phyloP scores from a whole-genome alignment of 2,888 invertebrate genomes.

The Chloroclysta siterata region DNA sequence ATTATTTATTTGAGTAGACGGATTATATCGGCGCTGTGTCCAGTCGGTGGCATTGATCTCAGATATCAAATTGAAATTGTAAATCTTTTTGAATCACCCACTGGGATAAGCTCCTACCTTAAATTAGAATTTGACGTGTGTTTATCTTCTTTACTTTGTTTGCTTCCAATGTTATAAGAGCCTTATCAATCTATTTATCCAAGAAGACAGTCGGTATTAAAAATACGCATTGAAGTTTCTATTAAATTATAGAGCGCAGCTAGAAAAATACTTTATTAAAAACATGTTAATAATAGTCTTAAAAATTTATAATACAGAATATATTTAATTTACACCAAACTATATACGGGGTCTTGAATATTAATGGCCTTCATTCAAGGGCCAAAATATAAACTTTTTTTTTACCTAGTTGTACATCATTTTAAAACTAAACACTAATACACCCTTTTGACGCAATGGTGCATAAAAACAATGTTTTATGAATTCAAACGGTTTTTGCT shows the following conservation, averaged over 20 bases:
- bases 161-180: constrained; percentile 17
- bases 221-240: neutral
- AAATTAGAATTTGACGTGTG: constrained; percentile 41
- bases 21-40: constrained; percentile 58
- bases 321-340: too few relatives aligned
- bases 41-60: constrained; percentile 66
- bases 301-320: too few relatives aligned
- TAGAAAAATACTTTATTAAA: too few relatives aligned
- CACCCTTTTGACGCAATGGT: neutral
- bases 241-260: neutral
- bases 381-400: too few relatives aligned
- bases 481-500: constrained; percentile 17
- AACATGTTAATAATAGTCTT: too few relatives aligned
- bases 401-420: too few relatives aligned
- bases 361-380: too few relatives aligned
- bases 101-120: constrained; percentile 44
- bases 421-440: too few relatives aligned
- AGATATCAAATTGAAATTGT: constrained; percentile 57
- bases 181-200: constrained; percentile 20
- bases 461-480: neutral
- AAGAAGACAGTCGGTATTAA: neutral
- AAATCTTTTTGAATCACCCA: constrained; percentile 57
- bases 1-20: constrained; percentile 77
- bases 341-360: too few relatives aligned
- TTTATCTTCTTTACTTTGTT: constrained; percentile 39